Evolutionary conservation across 2,113 vertebrate genomes (phyloP).

Genomic region (Oncorhynchus keta): DNA sequence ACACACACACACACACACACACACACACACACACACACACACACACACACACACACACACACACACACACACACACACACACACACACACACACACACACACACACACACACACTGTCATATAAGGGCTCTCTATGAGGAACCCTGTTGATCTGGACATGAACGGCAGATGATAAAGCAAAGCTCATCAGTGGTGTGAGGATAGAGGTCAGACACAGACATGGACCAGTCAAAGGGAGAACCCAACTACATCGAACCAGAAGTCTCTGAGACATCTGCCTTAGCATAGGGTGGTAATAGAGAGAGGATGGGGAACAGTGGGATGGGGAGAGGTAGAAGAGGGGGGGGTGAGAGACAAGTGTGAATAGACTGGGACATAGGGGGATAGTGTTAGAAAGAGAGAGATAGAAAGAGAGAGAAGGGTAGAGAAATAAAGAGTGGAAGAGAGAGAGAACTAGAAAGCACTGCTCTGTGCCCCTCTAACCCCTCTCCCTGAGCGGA

Average conservation of each 20-base stretch:
- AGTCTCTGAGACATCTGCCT: background rate
- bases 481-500: conserved; percentile 22
- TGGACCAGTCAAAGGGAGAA: background rate
- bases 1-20: conserved; percentile 16
- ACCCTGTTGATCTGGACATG: conserved; percentile 7
- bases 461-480: conserved; percentile 6
- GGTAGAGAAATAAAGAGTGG: background rate
- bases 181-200: background rate
- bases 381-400: conserved; percentile 4
- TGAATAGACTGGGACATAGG: conserved; percentile 6
- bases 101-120: background rate
- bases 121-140: conserved; percentile 16
- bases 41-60: background rate
- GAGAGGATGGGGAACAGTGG: background rate
- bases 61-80: too few relatives aligned
- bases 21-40: conserved; percentile 1
- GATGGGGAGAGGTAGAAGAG: background rate
- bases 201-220: background rate
- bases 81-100: too few relatives aligned
- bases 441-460: conserved; percentile 3
- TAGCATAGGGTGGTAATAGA: background rate
- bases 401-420: background rate
- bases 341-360: conserved; percentile 6
- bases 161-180: conserved; percentile 9
- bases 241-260: background rate